These are phyloP conservation scores for Stratiolaelaps scimitus DNA, from an alignment of 1,140 invertebrate species.

Conservation along the genomic window DNA sequence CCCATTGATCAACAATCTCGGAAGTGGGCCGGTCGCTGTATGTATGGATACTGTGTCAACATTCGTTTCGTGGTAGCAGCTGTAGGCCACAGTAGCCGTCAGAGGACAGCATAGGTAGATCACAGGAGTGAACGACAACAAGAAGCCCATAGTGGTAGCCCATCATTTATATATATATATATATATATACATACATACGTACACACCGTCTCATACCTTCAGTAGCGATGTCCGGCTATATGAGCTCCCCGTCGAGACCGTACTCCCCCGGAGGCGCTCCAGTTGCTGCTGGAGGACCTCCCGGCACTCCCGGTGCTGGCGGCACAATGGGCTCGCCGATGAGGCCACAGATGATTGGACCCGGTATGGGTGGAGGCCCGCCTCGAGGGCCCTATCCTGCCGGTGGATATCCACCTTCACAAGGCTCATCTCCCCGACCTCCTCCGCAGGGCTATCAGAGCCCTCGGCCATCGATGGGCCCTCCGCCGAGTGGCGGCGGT, in stretches of 20 bases:
- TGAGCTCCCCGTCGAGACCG: constrained; percentile 12
- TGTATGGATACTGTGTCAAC: too few relatives aligned
- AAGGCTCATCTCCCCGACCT: constrained; percentile 7
- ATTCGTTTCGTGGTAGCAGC: too few relatives aligned
- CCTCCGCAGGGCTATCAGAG: constrained; percentile 2
- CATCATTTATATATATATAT: too few relatives aligned
- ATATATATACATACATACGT: too few relatives aligned
- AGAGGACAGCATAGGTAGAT: too few relatives aligned
- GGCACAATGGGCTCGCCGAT: constrained; percentile 17
- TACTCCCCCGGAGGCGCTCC: constrained; percentile 12
- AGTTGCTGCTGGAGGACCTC: not conserved
- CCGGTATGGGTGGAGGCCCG: not conserved
- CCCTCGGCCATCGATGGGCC: constrained; percentile 18
- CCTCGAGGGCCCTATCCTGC: constrained; percentile 8
- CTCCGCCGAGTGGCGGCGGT: constrained; percentile 4
- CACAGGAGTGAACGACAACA: too few relatives aligned
- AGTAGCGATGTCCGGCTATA: constrained; percentile 15
- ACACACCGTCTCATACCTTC: too few relatives aligned
- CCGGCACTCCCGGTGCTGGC: not conserved
- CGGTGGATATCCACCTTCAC: constrained; percentile 2
- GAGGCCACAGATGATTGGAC: constrained; percentile 8
- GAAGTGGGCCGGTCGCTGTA: too few relatives aligned
- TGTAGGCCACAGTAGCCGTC: too few relatives aligned
- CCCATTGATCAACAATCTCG: too few relatives aligned
- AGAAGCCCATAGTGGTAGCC: too few relatives aligned